Percentiles rank a stretch among this genome's conserved stretches.
Evolutionary conservation across 1,140 invertebrate species (phyloP).

Genomic region (Megathymus violae): DNA sequence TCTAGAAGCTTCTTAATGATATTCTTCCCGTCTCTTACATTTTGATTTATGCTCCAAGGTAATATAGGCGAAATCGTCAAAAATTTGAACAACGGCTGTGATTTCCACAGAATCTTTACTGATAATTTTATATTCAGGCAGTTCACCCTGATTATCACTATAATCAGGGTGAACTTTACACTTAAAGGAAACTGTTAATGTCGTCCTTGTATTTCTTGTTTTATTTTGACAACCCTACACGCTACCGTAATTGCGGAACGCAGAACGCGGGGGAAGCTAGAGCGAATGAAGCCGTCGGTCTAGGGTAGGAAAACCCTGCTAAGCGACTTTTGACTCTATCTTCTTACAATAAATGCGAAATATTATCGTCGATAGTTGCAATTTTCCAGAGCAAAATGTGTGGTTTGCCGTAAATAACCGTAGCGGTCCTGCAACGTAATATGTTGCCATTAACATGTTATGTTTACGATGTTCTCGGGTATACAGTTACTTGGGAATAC

Average conservation of each 20-base stretch:
- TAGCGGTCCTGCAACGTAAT: conserved; percentile 17
- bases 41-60: no score
- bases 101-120: no score
- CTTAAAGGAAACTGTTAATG: no score
- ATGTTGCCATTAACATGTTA: conserved; percentile 13
- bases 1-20: no score
- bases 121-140: no score
- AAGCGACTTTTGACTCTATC: conserved; percentile 19
- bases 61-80: no score
- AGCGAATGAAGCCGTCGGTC: conserved; percentile 56
- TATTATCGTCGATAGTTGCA: conserved; percentile 23
- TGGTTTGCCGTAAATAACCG: conserved; percentile 55
- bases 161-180: no score
- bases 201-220: no score
- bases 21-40: no score
- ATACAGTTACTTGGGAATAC: neutral
- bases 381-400: conserved; percentile 45
- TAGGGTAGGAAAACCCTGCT: conserved; percentile 4
- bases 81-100: no score
- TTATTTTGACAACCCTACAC: neutral
- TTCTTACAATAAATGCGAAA: conserved; percentile 2
- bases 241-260: conserved; percentile 52
- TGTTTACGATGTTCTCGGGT: conserved; percentile 5
- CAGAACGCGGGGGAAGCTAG: conserved; percentile 38
- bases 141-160: no score